phyloP scores from a whole-genome alignment of 2,888 invertebrate species.

The Molorchus minor region DNA sequence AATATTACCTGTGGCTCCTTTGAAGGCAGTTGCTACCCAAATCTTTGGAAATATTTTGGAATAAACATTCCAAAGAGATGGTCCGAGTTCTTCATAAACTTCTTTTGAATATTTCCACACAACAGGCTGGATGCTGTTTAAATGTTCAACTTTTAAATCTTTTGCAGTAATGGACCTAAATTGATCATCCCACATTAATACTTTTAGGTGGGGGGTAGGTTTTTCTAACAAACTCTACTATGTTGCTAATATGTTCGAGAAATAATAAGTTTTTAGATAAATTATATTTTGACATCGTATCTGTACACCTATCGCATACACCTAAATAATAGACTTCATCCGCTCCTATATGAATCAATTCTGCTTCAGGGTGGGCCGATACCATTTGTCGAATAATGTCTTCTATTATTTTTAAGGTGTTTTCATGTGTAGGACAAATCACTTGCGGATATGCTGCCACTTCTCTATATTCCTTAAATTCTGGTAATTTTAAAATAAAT shows the following conservation, averaged over 20 bases:
- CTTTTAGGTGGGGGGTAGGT: constrained; percentile 65
- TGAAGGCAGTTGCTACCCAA: constrained; percentile 87
- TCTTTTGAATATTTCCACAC: constrained; percentile 75
- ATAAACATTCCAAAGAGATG: constrained; percentile 67
- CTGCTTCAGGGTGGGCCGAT: constrained; percentile 64
- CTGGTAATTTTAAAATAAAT: constrained; percentile 76
- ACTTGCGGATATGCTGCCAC: constrained; percentile 68
- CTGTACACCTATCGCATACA: constrained; percentile 69
- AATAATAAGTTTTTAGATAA: constrained; percentile 69
- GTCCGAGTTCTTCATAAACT: constrained; percentile 56
- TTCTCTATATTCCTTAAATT: constrained; percentile 75
- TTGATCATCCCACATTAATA: constrained; percentile 88
- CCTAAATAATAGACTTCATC: constrained; percentile 82
- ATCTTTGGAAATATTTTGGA: constrained; percentile 70
- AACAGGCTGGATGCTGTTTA: constrained; percentile 68
- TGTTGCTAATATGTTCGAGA: constrained; percentile 68
- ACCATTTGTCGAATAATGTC: constrained; percentile 79
- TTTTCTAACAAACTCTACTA: constrained; percentile 64
- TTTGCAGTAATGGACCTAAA: constrained; percentile 68
- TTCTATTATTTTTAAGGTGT: constrained; percentile 67
- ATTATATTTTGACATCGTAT: constrained; percentile 52
- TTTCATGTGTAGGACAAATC: constrained; percentile 74
- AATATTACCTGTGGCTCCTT: constrained; percentile 78
- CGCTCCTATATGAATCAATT: constrained; percentile 77
- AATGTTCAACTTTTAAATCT: constrained; percentile 61